Evolutionary conservation across 2,113 vertebrate species (phyloP), one percentile per base, ranked within the genome.

Genomic region (Leucoraja erinaceus): DNA sequence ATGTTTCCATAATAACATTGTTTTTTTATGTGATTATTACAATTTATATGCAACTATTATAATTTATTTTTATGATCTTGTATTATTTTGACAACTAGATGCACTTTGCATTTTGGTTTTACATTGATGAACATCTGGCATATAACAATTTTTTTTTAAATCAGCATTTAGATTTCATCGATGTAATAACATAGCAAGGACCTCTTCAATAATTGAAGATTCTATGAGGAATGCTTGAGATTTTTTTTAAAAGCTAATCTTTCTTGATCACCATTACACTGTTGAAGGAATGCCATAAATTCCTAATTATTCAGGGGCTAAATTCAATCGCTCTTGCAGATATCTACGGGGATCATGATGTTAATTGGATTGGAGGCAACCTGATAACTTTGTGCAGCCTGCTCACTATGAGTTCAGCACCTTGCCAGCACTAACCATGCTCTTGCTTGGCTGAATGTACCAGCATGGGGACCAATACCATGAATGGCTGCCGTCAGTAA

Each of bases 211-310:
- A 95, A 95, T 95, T 95, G 95, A 95, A 95, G 96, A 95, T 95
- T 95, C 95, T 95, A 93, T 95, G 95, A 94, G 94, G 95, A 96
- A 95, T 94, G 94, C 94, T 95, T 96, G 95, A 96, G 94, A 95
- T 94, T 94, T 95, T 94, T 94, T 94, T 94, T 96, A 94, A 96
- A 95, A 94, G 94, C 96, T 96, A 96, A 97, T 96, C 96, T 97
- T 96, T 97, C 94, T 70, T 72, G 94, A 96, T 93, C 94, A 95
- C 95, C 94, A 95, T 95, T 95, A 96, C 96, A 95, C 95, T 94
- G 95, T 95, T 95, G 94, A 93, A 95, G 94, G 94, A 93, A 75
- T 91, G 66, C 33, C 33, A 54, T 74, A 72, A 91, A 54, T 91
- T 54, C 10, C 33, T 28, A 74, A 25, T 79, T 79, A 79, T 47